Percentiles rank a stretch among this genome's conserved stretches.
Conservation (phyloP, 2,113 vertebrate genomes). For the Eira barbara region DNA sequence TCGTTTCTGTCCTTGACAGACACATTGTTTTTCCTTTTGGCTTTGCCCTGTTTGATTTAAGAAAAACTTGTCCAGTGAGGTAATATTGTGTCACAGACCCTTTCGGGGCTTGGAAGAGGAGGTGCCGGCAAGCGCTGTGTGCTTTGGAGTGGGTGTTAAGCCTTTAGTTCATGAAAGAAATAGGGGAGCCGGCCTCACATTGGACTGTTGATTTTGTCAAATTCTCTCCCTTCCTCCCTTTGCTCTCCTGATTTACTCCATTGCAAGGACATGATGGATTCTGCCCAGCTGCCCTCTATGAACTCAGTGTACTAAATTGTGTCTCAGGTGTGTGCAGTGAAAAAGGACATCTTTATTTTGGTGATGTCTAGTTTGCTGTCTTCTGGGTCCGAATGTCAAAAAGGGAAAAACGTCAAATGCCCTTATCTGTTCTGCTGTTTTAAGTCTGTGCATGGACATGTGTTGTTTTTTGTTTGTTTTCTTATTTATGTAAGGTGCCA, state of each 20-base stretch:
- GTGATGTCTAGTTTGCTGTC: background rate
- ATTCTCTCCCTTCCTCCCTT: background rate
- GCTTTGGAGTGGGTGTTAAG: background rate
- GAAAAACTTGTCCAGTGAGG: background rate
- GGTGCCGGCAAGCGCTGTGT: background rate
- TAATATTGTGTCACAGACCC: background rate
- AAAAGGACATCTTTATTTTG: background rate
- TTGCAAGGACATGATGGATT: background rate
- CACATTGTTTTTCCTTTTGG: background rate
- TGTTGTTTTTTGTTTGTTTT: background rate
- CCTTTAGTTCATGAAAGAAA: background rate
- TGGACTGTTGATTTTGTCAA: background rate
- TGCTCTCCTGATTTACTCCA: background rate
- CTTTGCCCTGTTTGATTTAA: background rate
- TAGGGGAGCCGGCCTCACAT: rapidly evolving
- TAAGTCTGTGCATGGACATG: rapidly evolving
- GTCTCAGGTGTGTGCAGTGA: background rate
- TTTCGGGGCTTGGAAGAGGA: background rate
- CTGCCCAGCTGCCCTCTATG: background rate
- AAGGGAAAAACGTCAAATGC: background rate
- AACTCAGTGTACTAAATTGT: background rate
- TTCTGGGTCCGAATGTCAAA: background rate
- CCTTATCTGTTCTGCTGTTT: background rate
- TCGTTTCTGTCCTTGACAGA: background rate
- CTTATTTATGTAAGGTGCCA: background rate